phyloP scores from a whole-genome alignment of 2,113 vertebrate species.

The Potamarius usumacintae region DNA sequence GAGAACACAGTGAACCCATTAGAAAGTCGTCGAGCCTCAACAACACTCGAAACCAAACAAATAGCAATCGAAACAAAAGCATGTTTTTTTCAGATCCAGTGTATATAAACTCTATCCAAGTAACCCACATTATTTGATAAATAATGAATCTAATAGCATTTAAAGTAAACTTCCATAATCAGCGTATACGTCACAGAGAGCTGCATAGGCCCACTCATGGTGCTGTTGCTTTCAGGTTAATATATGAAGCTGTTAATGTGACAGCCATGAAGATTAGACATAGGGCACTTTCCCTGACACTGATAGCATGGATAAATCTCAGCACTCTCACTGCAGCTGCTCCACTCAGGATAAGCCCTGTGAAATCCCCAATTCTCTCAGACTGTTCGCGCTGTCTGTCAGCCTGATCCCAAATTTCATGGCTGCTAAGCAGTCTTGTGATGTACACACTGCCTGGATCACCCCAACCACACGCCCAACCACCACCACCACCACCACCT shows the following conservation, averaged over 20 bases:
- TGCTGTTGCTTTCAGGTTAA: constrained; percentile 34
- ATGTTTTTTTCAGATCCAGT: constrained; percentile 33
- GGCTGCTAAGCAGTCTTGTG: constrained; percentile 67
- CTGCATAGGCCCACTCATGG: constrained; percentile 6
- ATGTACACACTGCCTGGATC: constrained; percentile 61
- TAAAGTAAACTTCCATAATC: constrained; percentile 37
- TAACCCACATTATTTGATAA: constrained; percentile 26
- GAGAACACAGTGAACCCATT: constrained; percentile 32
- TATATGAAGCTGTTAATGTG: constrained; percentile 66
- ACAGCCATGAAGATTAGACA: constrained; percentile 63
- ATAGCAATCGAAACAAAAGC: constrained; percentile 32
- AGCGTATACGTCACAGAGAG: constrained; percentile 16
- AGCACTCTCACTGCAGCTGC: constrained; percentile 66
- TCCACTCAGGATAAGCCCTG: constrained; percentile 72
- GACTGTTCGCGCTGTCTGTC: constrained; percentile 65
- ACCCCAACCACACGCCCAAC: constrained; percentile 45
- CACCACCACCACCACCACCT: constrained; percentile 39
- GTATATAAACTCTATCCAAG: constrained; percentile 47
- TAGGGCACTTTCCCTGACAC: constrained; percentile 51
- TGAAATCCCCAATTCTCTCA: constrained; percentile 74
- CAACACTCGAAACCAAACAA: constrained; percentile 31
- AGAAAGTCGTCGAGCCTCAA: constrained; percentile 14
- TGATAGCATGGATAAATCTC: constrained; percentile 51
- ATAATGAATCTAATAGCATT: constrained; percentile 39
- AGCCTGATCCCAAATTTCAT: constrained; percentile 71